phyloP scores from a whole-genome alignment of 2,888 invertebrate genomes.

The Lypha dubia region DNA sequence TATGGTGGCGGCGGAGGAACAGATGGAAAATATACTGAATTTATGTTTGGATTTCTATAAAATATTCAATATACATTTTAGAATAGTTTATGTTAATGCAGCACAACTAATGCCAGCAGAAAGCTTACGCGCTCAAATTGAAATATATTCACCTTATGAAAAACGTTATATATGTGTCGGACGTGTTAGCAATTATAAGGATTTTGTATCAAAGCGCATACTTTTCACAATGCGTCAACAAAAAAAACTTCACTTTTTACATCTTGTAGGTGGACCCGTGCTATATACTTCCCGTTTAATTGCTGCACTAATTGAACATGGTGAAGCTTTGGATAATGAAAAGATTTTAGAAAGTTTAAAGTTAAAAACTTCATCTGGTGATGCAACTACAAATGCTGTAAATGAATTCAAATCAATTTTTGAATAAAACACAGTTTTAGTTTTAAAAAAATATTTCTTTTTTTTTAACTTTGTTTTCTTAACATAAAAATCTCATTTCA shows the following conservation, averaged over 20 bases:
- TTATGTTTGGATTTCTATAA: slow-evolving; percentile 86
- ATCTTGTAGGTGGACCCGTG: slow-evolving; percentile 89
- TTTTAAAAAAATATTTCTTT: slow-evolving; percentile 42
- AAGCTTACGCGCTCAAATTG: slow-evolving; percentile 87
- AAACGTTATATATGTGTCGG: slow-evolving; percentile 89
- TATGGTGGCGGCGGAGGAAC: slow-evolving; percentile 83
- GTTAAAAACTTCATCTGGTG: slow-evolving; percentile 4
- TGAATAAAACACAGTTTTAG: slow-evolving; percentile 74
- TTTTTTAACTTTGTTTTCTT: slow-evolving; percentile 30
- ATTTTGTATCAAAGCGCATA: slow-evolving; percentile 91
- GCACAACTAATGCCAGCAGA: slow-evolving; percentile 87
- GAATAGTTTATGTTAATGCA: slow-evolving; percentile 86
- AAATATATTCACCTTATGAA: slow-evolving; percentile 89
- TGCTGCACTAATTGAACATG: slow-evolving; percentile 89
- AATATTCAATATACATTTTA: slow-evolving; percentile 86
- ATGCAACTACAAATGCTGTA: slow-evolving; percentile 65
- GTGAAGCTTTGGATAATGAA: slow-evolving; percentile 76
- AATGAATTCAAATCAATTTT: slow-evolving; percentile 80
- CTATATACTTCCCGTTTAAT: slow-evolving; percentile 90
- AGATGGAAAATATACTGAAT: slow-evolving; percentile 85
- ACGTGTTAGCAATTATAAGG: slow-evolving; percentile 88
- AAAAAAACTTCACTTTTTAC: slow-evolving; percentile 86
- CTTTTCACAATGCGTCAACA: slow-evolving; percentile 87
- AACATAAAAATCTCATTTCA: slow-evolving; percentile 49
- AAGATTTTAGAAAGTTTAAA: slow-evolving; percentile 65